Conservation (phyloP, 2,113 vertebrate genomes). For the Bos indicus region DNA sequence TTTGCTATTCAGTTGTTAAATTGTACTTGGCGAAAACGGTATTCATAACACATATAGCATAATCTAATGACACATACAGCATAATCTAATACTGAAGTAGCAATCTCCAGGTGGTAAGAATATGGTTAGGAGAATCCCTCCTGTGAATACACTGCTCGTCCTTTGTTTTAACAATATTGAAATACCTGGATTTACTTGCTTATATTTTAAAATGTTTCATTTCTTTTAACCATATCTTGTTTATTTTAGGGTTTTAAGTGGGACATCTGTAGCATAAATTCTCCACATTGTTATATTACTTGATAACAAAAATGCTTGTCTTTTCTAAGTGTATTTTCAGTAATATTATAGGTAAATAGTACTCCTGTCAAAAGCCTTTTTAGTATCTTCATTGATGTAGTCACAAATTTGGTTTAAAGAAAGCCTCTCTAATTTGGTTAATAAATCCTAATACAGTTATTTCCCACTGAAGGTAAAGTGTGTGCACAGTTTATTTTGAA, state of each 20-base stretch:
- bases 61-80: background rate
- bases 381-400: background rate
- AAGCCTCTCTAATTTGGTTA: background rate
- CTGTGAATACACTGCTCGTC: background rate
- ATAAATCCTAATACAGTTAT: background rate
- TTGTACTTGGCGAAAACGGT: background rate
- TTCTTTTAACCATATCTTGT: background rate
- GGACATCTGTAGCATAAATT: background rate
- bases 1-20: background rate
- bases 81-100: background rate
- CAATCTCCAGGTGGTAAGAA: background rate
- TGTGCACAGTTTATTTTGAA: constrained; percentile 9
- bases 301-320: background rate
- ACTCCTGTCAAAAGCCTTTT: constrained; percentile 27
- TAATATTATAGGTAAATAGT: background rate
- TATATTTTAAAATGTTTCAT: constrained; percentile 17
- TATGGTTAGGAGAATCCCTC: background rate
- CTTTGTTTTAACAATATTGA: background rate
- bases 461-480: background rate
- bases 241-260: background rate
- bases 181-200: constrained; percentile 33
- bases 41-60: background rate
- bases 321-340: constrained; percentile 31
- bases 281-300: background rate
- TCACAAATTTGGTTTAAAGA: background rate